Conservation (phyloP, 2,888 invertebrate species). For the Leptopilina syphax region DNA sequence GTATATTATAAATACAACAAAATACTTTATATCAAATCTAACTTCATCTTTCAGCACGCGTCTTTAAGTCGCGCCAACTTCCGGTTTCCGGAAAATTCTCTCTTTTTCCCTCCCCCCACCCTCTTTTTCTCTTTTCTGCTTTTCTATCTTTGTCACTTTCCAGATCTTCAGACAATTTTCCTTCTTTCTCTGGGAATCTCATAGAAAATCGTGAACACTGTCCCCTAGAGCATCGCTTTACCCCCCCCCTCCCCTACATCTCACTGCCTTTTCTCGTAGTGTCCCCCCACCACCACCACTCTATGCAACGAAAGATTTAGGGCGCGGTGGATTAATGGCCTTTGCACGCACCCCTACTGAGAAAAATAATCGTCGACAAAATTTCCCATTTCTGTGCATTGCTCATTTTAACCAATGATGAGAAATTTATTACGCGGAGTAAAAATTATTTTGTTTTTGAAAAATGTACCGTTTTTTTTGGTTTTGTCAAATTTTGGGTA, state of each 20-base stretch:
- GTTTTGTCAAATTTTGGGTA: no score
- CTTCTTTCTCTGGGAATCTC: conserved; percentile 15
- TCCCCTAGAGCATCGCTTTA: conserved; percentile 4
- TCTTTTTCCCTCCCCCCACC: conserved; percentile 49
- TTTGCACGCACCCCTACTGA: conserved; percentile 50
- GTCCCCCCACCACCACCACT: conserved; percentile 1
- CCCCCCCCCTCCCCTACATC: conserved; percentile 6
- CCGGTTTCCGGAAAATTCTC: conserved; percentile 70
- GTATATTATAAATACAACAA: neutral
- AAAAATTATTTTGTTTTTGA: no score
- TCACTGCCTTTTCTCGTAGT: neutral
- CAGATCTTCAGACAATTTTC: neutral
- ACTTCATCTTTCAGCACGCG: conserved; percentile 54
- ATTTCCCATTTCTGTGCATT: conserved; percentile 28
- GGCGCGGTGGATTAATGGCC: conserved; percentile 67
- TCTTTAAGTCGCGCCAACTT: conserved; percentile 72
- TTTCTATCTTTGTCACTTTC: conserved; percentile 41
- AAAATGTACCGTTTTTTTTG: no score
- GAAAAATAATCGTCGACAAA: conserved; percentile 32
- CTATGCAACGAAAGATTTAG: conserved; percentile 66
- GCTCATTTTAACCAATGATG: neutral
- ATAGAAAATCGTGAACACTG: conserved; percentile 33
- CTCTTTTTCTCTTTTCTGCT: conserved; percentile 42
- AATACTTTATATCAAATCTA: neutral
- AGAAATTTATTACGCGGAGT: neutral